A percentile compares a stretch with the other conserved stretches of the same genome.
Evolutionary conservation across 2,888 invertebrate species (phyloP).

Genomic region (Crossocerus cetratus): DNA sequence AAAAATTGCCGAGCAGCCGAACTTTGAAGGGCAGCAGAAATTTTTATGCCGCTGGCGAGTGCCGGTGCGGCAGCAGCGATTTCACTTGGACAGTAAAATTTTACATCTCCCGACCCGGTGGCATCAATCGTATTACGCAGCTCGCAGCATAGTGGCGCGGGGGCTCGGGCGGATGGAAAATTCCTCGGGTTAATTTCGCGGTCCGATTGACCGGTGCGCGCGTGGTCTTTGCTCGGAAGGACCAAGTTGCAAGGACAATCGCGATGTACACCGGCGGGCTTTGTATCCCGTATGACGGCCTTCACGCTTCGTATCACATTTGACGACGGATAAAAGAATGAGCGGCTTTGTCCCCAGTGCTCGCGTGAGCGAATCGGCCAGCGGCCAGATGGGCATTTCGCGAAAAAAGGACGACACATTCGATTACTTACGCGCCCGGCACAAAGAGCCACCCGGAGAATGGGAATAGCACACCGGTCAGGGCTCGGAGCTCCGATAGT

Average conservation of each 20-base stretch:
- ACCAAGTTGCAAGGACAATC: conserved; percentile 12
- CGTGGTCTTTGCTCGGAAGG: conserved; percentile 23
- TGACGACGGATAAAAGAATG: conserved; percentile 41
- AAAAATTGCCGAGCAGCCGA: conserved; percentile 2
- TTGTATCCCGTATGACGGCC: conserved; percentile 24
- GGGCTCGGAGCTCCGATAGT: no score
- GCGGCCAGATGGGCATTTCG: conserved; percentile 50
- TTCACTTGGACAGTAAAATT: conserved; percentile 2
- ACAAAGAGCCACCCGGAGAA: conserved; percentile 32
- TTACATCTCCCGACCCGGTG: conserved; percentile 10
- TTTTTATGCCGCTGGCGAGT: background rate
- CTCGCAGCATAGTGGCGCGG: background rate
- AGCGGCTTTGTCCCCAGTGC: conserved; percentile 15
- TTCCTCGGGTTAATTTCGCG: conserved; percentile 45
- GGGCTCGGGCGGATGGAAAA: background rate
- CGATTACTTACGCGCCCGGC: conserved; percentile 32
- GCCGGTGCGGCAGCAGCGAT: background rate
- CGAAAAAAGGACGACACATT: conserved; percentile 31
- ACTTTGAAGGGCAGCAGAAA: conserved; percentile 20
- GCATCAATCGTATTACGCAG: background rate
- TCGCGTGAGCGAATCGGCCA: conserved; percentile 8
- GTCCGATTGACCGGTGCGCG: conserved; percentile 26
- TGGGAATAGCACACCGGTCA: conserved; percentile 19
- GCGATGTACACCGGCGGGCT: background rate
- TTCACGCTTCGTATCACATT: conserved; percentile 19